Percentiles rank a stretch among this genome's conserved stretches.
phyloP scores from a whole-genome alignment of 2,113 vertebrate genomes.

The Barbus barbus region DNA sequence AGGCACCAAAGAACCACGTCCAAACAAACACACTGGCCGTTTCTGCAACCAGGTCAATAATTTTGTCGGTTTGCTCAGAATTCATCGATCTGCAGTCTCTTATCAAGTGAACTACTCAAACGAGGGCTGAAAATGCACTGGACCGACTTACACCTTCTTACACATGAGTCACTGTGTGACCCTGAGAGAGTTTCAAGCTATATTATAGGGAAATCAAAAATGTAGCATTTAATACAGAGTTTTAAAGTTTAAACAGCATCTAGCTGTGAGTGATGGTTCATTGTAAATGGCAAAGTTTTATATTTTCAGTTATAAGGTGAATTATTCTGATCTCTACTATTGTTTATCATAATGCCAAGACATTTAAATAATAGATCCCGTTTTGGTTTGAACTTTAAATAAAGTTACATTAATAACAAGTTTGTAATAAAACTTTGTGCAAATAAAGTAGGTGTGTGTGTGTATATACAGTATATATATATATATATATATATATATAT shows the following conservation, averaged over 20 bases:
- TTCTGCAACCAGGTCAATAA: neutral
- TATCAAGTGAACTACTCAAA: slow-evolving; percentile 34
- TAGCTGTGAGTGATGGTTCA: neutral
- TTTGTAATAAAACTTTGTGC: neutral
- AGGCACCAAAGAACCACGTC: neutral
- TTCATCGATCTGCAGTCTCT: slow-evolving; percentile 19
- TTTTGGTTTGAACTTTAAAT: neutral
- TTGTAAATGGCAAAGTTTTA: neutral
- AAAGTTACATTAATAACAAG: neutral
- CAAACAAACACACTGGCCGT: neutral
- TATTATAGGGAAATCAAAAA: neutral
- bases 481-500: no score
- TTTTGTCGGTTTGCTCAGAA: neutral
- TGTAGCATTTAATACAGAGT: neutral
- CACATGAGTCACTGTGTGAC: neutral
- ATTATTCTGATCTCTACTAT: neutral
- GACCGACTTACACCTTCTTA: neutral
- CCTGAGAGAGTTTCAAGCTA: neutral
- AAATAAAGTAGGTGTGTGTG: no score
- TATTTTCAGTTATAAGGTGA: neutral
- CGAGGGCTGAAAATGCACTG: slow-evolving; percentile 2
- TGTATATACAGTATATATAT: no score
- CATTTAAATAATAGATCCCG: neutral
- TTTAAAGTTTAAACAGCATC: neutral
- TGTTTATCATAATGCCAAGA: neutral